Percentiles rank a stretch among this genome's conserved stretches.
Evolutionary conservation across 2,113 vertebrate genomes (phyloP).

Genomic region (Grus americana): DNA sequence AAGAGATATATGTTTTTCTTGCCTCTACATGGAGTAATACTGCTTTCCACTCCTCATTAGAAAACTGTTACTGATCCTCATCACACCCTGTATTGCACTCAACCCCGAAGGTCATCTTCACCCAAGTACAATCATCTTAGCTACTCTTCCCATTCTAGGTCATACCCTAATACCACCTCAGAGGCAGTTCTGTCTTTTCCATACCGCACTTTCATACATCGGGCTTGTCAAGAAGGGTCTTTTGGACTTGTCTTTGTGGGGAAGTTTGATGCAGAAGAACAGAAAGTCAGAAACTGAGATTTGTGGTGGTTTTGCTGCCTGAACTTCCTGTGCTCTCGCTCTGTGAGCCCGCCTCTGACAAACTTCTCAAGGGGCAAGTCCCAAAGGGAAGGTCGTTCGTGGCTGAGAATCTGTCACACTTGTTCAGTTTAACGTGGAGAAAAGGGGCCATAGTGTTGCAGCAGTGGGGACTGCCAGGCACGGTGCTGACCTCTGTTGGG

Average conservation of each 20-base stretch:
- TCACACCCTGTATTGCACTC: neutral
- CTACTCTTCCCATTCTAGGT: neutral
- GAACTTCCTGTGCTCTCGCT: neutral
- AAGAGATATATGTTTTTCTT: neutral
- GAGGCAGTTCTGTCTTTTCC: neutral
- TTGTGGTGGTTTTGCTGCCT: neutral
- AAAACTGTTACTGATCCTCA: neutral
- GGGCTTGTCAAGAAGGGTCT: neutral
- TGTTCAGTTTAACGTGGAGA: neutral
- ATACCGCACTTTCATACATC: neutral
- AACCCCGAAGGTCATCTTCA: neutral
- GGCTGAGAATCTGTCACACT: neutral
- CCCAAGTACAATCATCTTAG: neutral
- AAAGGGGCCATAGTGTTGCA: neutral
- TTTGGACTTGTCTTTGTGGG: neutral
- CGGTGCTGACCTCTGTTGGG: neutral
- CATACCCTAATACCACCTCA: neutral
- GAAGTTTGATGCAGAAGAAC: neutral
- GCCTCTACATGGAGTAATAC: neutral
- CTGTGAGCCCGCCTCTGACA: accelerated
- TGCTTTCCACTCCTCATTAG: neutral
- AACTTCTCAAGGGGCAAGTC: neutral
- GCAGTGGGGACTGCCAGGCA: neutral
- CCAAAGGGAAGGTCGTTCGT: neutral
- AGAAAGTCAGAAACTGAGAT: neutral